Base-by-base conservation (phyloP, 2,113 vertebrate genomes). In the Dicentrarchus labrax region DNA sequence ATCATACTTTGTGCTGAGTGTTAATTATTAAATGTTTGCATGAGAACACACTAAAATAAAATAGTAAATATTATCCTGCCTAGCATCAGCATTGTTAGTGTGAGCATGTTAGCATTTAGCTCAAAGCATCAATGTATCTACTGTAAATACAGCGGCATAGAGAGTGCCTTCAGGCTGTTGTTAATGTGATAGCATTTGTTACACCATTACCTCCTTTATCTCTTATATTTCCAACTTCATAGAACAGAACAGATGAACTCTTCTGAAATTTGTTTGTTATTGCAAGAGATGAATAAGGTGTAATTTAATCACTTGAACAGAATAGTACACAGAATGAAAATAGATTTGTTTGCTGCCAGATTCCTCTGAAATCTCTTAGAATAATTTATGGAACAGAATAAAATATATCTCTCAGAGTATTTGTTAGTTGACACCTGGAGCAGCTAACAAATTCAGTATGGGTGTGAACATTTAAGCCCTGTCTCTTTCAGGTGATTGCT, bases 401-500 rank as follows among this genome's bases (percentile, higher is more conserved):
- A 19, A 38, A 22, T 2, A 56, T 12, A 54, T 41, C 38, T 61
- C 11, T 39, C 41, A 22, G 39, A 60, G 8, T 22, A 11, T 36
- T 41, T n/a, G 17, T 43, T 50, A 8, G 38, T 22, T 53, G 39
- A 41, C 79, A 61, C 60, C 24, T 24, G 15, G 22, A 21, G 54
- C 51, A 62, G n/a, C 30, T 2, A 15, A 65, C 1, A 41, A 45
- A 79, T 21, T 62, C 57, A 77, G n/a, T 17, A 16, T 9, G 59
- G 41, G 53, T 59, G 48, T 80, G 60, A 70, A 73, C 67, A 82
- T 81, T 82, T 85, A 73, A 39, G 24, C 65, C 76, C 69, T 77
- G 64, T 71, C 41, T 78, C 62, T 74, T 53, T 85, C 73, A 88
- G 76, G 83, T 86, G 80, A 85, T 54, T 71, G 74, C 62, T 62